A percentile compares a stretch with the other conserved stretches of the same genome.
Evolutionary conservation across 2,888 invertebrate species (phyloP).

Genomic region (Idaea dimidiata): DNA sequence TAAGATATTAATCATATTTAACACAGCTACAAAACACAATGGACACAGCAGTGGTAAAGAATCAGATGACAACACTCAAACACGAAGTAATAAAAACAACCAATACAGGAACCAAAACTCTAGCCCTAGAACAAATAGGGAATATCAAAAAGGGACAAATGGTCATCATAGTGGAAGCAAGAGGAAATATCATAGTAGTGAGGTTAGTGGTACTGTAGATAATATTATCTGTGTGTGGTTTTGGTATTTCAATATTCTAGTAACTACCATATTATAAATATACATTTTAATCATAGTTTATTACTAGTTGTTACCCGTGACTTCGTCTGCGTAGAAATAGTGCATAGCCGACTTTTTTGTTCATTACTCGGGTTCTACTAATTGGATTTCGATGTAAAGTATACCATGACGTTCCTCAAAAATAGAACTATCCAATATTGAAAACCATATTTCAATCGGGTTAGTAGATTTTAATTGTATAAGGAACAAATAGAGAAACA

Average conservation of each 20-base stretch:
- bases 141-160: slow-evolving; percentile 39
- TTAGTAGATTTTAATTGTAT: too few relatives aligned
- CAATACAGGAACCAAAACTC: slow-evolving; percentile 37
- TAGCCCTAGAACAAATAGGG: slow-evolving; percentile 35
- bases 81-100: slow-evolving; percentile 40
- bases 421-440: too few relatives aligned
- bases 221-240: slow-evolving; percentile 12
- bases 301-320: too few relatives aligned
- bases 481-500: too few relatives aligned
- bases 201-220: slow-evolving; percentile 46
- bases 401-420: too few relatives aligned
- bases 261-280: background rate
- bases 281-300: too few relatives aligned
- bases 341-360: too few relatives aligned
- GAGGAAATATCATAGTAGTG: slow-evolving; percentile 65
- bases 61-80: slow-evolving; percentile 53
- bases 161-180: slow-evolving; percentile 58
- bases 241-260: background rate
- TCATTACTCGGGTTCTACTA: too few relatives aligned
- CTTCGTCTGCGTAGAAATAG: too few relatives aligned
- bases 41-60: slow-evolving; percentile 62
- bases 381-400: too few relatives aligned
- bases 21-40: slow-evolving; percentile 57
- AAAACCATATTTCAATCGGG: too few relatives aligned
- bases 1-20: slow-evolving; percentile 14